Conservation (phyloP, 2,888 invertebrate species). For the Dryococelus australis region DNA sequence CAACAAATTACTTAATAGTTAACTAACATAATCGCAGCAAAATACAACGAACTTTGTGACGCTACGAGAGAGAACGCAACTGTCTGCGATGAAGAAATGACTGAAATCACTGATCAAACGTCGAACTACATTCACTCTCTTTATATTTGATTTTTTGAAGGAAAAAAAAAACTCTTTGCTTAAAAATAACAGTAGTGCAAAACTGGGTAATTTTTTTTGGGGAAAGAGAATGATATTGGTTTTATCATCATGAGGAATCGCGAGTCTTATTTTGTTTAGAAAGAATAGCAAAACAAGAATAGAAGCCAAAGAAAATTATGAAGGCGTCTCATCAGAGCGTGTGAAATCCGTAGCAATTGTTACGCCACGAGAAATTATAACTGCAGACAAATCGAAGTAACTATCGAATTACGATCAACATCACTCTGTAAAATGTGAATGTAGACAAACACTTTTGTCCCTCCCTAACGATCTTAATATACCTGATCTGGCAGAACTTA, state of each 20-base stretch:
- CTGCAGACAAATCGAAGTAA: too few species aligned
- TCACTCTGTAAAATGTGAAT: too few species aligned
- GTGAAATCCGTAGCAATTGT: too few species aligned
- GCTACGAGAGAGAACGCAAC: not conserved
- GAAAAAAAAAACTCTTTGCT: not conserved
- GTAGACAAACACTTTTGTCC: too few species aligned
- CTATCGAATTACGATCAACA: too few species aligned
- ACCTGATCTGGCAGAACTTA: too few species aligned
- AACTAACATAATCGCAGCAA: not conserved
- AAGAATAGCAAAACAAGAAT: not conserved
- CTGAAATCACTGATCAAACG: not conserved
- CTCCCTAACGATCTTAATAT: too few species aligned
- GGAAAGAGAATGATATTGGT: not conserved
- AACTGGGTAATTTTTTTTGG: not conserved
- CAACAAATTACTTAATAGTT: not conserved
- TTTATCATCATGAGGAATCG: not conserved
- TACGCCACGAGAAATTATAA: too few species aligned
- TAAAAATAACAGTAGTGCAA: not conserved
- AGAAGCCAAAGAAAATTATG: not conserved
- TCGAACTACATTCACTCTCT: not conserved
- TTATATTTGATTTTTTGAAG: not conserved
- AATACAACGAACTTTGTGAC: not conserved
- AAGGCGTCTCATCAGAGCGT: too few species aligned
- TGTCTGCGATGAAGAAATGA: constrained; percentile 13
- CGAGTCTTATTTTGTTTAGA: not conserved